Base-by-base conservation (phyloP, 2,888 invertebrate genomes). In the Lasioglossum pauxillum region DNA sequence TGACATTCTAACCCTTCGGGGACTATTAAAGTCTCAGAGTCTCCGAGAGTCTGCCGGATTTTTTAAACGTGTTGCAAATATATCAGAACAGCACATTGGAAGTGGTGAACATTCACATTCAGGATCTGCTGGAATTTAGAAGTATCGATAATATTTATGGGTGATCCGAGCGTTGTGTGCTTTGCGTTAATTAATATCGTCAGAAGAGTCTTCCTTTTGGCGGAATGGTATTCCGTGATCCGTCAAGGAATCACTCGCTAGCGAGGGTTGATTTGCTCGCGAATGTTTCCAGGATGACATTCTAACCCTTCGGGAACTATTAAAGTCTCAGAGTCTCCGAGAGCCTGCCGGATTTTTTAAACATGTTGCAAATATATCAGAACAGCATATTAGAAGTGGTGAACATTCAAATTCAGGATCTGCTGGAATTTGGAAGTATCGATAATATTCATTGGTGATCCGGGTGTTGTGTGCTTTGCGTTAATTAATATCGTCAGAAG, bases 211-310 rank as follows among this genome's bases (percentile, higher is more conserved):
- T 64, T 64, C 64, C 64, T 64, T 64, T 72, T 41, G 23, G 23
- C 7, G 60, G 27, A 53, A 64, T 46, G 41, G 38, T 78, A 77
- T 86, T 82, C 76, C 64, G 41, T 12, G 60, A 82, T 86, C 72
- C 41, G 53, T 73, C 67, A 49, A 69, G 44, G 71, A 81, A 49
- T 38, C 73, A 75, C 35, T 64, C n/a, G n/a, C n/a, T n/a, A n/a
- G n/a, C n/a, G n/a, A n/a, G n/a, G n/a, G n/a, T n/a, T n/a, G n/a
- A n/a, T n/a, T n/a, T 85, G 74, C 16, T 44, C 27, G 19, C 41
- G 46, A 12, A 53, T 2, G 23, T 46, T 76, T 76, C 69, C 35
- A 19, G 60, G 57, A 78, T 69, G 57, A 49, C 44, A 53, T 71
- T 71, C 38, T 41, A 41, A 71, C 38, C 35, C 69, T 31, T 64